Evolutionary conservation across 2,888 invertebrate species (phyloP).

Genomic region (Euproctis similis): DNA sequence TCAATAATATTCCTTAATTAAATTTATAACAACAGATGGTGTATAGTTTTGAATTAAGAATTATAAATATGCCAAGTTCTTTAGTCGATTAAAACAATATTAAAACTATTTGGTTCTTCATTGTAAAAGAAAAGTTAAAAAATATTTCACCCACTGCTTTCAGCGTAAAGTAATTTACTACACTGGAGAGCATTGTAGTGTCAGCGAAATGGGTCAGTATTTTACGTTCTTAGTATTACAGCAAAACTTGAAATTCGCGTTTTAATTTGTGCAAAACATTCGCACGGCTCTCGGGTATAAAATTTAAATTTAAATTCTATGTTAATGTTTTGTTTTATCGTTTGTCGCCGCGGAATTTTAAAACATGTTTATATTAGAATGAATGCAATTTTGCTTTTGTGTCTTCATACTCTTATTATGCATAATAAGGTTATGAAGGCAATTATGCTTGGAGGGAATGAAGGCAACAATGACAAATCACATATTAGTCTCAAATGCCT

Average conservation of each 20-base stretch:
- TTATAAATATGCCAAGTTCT: no score
- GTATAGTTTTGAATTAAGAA: no score
- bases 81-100: no score
- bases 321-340: not conserved
- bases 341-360: not conserved
- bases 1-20: no score
- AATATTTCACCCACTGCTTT: conserved; percentile 11
- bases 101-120: no score
- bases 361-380: not conserved
- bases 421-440: not conserved
- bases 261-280: conserved; percentile 31
- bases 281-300: conserved; percentile 2
- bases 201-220: conserved; percentile 42
- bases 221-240: conserved; percentile 20
- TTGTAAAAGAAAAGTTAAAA: conserved; percentile 11
- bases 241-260: conserved; percentile 21
- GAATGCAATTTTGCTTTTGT: not conserved
- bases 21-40: no score
- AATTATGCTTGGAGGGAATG: not conserved
- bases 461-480: not conserved
- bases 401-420: not conserved
- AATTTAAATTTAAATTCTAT: conserved; percentile 2
- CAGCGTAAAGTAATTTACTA: conserved; percentile 44
- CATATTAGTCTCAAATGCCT: no score
- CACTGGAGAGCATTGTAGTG: conserved; percentile 39